Conservation (phyloP, 2,888 invertebrate species). For the Tenthredo distinguenda region DNA sequence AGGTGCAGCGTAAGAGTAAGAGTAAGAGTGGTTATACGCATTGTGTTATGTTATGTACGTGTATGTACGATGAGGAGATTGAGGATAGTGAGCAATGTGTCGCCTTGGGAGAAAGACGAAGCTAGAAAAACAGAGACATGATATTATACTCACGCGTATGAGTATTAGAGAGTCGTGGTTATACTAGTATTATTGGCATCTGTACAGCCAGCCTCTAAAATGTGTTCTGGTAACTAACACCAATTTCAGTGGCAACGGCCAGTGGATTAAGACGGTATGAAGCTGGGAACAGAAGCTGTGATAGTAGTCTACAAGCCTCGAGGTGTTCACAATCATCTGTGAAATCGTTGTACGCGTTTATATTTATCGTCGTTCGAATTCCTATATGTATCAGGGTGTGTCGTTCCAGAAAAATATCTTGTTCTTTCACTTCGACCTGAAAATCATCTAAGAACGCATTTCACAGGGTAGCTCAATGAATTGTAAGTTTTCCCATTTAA, state of each 20-base stretch:
- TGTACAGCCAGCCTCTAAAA: neutral
- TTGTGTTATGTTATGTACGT: neutral
- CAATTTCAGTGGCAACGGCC: neutral
- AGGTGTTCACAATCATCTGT: neutral
- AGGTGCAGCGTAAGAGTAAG: slow-evolving; percentile 28
- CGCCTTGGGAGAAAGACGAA: neutral
- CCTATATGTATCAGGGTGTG: too few relatives aligned
- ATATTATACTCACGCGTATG: neutral
- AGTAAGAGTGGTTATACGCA: slow-evolving; percentile 21
- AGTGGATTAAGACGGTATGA: neutral
- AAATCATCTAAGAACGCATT: too few relatives aligned
- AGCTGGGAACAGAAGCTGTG: neutral
- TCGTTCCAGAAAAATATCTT: too few relatives aligned
- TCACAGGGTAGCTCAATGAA: too few relatives aligned
- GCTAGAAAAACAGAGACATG: neutral
- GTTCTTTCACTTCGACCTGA: too few relatives aligned
- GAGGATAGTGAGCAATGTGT: neutral
- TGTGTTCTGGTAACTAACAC: neutral
- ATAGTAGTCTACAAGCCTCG: neutral
- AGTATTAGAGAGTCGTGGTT: neutral
- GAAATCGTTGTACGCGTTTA: too few relatives aligned
- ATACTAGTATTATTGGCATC: neutral
- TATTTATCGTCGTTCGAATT: too few relatives aligned
- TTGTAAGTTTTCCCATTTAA: too few relatives aligned
- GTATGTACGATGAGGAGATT: neutral